phyloP scores from a whole-genome alignment of 2,888 invertebrate genomes.

The Eupithecia exiguata region DNA sequence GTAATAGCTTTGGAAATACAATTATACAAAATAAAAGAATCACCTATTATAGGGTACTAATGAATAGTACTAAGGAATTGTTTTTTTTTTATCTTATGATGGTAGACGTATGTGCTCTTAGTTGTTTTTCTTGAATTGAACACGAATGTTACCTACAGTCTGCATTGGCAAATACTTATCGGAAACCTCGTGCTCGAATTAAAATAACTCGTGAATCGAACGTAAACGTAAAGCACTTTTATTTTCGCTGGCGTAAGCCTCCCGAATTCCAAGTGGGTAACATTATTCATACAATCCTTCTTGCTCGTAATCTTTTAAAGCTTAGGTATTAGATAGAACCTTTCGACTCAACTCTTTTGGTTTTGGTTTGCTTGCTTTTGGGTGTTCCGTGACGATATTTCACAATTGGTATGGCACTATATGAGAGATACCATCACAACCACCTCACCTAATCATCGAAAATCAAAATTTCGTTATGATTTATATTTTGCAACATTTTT shows the following conservation, averaged over 20 bases:
- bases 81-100: too few species aligned
- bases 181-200: conserved; percentile 21
- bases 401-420: background rate
- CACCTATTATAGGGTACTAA: too few species aligned
- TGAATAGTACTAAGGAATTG: too few species aligned
- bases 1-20: too few species aligned
- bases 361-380: background rate
- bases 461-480: too few species aligned
- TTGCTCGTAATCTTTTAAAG: conserved; percentile 30
- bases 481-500: background rate
- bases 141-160: background rate
- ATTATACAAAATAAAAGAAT: too few species aligned
- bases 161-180: conserved; percentile 14
- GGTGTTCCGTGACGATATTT: background rate
- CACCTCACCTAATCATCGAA: too few species aligned
- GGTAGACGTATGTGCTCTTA: too few species aligned
- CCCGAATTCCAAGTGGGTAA: conserved; percentile 32
- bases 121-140: background rate
- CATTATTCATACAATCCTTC: conserved; percentile 37
- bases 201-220: conserved; percentile 29
- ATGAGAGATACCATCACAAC: background rate
- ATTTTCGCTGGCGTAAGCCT: conserved; percentile 24
- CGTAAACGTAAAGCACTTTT: conserved; percentile 33
- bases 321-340: conserved; percentile 14
- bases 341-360: conserved; percentile 1